These are phyloP conservation scores for Papilio machaon DNA, from an alignment of 1,140 invertebrate genomes.

Conservation along the genomic window DNA sequence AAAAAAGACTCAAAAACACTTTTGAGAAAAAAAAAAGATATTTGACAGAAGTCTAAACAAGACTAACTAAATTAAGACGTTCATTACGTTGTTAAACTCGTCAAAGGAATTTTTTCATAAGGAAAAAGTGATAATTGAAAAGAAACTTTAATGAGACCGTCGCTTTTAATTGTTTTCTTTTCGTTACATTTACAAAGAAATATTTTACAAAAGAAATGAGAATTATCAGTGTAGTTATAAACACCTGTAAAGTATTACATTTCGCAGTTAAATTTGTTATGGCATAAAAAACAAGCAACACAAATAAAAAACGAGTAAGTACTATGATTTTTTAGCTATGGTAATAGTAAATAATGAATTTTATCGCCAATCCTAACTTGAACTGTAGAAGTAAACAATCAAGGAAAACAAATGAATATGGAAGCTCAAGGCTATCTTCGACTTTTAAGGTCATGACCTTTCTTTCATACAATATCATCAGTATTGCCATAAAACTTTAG, in stretches of 20 bases:
- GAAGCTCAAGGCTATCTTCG: too few species aligned
- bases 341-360: too few species aligned
- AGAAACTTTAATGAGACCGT: constrained; percentile 35
- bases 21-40: neutral
- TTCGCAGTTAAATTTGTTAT: neutral
- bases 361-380: too few species aligned
- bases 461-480: too few species aligned
- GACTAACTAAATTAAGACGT: constrained; percentile 34
- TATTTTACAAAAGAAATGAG: constrained; percentile 23
- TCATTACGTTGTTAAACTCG: constrained; percentile 38
- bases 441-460: too few species aligned
- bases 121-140: constrained; percentile 39
- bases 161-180: constrained; percentile 38
- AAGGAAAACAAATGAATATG: too few species aligned
- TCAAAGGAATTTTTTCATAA: constrained; percentile 34
- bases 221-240: neutral
- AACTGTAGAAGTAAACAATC: too few species aligned
- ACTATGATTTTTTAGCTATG: too few species aligned
- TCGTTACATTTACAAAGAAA: constrained; percentile 26
- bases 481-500: too few species aligned
- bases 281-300: too few species aligned
- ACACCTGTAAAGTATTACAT: neutral
- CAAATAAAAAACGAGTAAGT: too few species aligned
- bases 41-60: constrained; percentile 27
- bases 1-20: neutral